Evolutionary conservation across 2,888 invertebrate genomes (phyloP).

Genomic region (Aporophyla nigra): DNA sequence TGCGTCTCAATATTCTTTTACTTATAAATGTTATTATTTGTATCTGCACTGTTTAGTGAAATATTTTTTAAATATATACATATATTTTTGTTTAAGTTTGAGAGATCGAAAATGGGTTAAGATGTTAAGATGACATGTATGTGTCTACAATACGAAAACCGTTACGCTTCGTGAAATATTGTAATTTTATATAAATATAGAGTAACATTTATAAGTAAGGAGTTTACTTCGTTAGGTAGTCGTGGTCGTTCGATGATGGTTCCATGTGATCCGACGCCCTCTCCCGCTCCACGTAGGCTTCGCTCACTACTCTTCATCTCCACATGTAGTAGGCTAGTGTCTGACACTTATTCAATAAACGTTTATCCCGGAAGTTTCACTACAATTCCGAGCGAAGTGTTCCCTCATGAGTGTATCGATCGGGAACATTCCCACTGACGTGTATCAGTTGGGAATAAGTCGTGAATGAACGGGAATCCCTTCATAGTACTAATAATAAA

Average conservation of each 20-base stretch:
- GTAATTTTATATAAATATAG: conserved; percentile 63
- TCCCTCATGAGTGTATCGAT: not conserved
- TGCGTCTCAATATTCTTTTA: conserved; percentile 48
- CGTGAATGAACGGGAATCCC: conserved; percentile 13
- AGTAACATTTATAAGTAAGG: conserved; percentile 65
- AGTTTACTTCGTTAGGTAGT: conserved; percentile 45
- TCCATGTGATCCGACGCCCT: conserved; percentile 23
- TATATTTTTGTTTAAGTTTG: conserved; percentile 43
- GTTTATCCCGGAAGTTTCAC: conserved; percentile 16
- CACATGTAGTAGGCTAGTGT: conserved; percentile 29
- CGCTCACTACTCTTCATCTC: conserved; percentile 19
- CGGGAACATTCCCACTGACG: not conserved
- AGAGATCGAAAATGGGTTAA: conserved; percentile 32
- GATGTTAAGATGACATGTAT: conserved; percentile 34
- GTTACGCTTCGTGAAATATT: conserved; percentile 62
- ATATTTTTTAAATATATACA: conserved; percentile 23
- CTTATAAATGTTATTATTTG: conserved; percentile 66
- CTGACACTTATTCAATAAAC: conserved; percentile 10
- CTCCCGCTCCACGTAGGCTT: conserved; percentile 22
- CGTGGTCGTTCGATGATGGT: conserved; percentile 29
- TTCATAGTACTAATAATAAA: conserved; percentile 49
- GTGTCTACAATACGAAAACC: conserved; percentile 61
- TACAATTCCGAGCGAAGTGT: conserved; percentile 29
- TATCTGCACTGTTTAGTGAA: conserved; percentile 39
- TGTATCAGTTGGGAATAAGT: conserved; percentile 21